Percentiles rank a stretch among this genome's conserved stretches.
phyloP scores from a whole-genome alignment of 2,797 vertebrate genomes.

The Momotus momota region DNA sequence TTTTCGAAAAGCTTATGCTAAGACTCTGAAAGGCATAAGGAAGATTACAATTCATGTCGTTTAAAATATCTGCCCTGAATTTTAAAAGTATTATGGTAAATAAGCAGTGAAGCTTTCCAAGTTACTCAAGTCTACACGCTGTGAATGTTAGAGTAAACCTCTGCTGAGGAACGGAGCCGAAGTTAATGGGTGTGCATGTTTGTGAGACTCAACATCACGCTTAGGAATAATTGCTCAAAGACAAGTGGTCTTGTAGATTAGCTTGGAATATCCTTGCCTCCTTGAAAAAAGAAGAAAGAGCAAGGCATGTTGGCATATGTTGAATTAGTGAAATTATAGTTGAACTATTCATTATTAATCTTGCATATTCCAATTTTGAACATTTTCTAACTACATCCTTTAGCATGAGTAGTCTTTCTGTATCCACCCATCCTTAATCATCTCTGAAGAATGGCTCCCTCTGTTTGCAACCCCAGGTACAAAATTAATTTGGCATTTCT shows the following conservation, averaged over 20 bases:
- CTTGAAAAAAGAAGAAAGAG: neutral
- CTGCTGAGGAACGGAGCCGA: neutral
- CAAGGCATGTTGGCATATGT: neutral
- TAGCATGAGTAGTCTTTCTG: neutral
- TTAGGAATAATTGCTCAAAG: neutral
- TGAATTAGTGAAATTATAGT: neutral
- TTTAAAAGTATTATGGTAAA: neutral
- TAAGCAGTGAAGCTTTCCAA: neutral
- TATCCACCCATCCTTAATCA: neutral
- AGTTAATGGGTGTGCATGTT: rapidly evolving
- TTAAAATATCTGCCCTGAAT: neutral
- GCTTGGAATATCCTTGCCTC: neutral
- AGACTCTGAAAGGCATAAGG: neutral
- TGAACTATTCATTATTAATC: neutral
- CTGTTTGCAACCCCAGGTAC: neutral
- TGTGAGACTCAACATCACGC: neutral
- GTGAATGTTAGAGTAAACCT: neutral
- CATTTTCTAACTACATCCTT: neutral
- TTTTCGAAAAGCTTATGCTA: neutral
- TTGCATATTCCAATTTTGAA: neutral
- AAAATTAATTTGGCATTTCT: neutral
- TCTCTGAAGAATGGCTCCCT: neutral
- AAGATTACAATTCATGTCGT: neutral
- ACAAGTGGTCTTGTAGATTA: neutral
- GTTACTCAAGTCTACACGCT: neutral